Conservation (phyloP, 2,113 vertebrate species). For the Megalops atlanticus region DNA sequence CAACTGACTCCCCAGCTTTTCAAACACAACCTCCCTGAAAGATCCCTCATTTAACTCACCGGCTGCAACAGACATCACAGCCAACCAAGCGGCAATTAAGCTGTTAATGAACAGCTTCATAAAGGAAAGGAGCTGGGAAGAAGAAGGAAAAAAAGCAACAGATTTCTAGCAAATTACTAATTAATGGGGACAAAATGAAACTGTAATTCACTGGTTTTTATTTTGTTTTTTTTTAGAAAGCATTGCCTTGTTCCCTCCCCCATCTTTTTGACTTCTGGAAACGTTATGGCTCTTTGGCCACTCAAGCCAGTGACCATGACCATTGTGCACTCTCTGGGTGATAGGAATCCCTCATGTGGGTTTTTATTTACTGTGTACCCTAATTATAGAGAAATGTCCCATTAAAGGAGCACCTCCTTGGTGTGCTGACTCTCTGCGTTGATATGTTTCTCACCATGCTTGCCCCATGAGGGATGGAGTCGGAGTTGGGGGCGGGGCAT, state of each 20-base stretch:
- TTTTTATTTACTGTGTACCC: no score
- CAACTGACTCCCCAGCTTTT: neutral
- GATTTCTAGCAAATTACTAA: constrained; percentile 61
- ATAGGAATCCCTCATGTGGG: no score
- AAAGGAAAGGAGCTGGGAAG: constrained; percentile 10
- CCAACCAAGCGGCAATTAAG: constrained; percentile 58
- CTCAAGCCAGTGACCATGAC: no score
- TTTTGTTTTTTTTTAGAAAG: no score
- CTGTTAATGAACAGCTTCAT: constrained; percentile 63
- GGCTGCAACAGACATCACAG: constrained; percentile 48
- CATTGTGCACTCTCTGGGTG: no score
- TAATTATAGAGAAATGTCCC: neutral
- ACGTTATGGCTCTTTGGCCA: no score
- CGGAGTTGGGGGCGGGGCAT: constrained; percentile 5
- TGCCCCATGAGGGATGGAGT: no score
- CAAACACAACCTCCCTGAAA: constrained; percentile 31
- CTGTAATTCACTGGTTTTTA: constrained; percentile 36
- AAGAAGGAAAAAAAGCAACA: constrained; percentile 51
- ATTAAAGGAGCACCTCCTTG: neutral
- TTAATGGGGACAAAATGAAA: constrained; percentile 66
- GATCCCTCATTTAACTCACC: constrained; percentile 49
- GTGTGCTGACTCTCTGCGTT: neutral
- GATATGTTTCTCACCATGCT: neutral
- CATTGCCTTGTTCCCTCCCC: constrained; percentile 19
- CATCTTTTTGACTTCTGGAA: no score